Evolutionary conservation across 2,797 vertebrate genomes (phyloP), one percentile per base, ranked within the genome.

Genomic region (Nannoperca obscura): DNA sequence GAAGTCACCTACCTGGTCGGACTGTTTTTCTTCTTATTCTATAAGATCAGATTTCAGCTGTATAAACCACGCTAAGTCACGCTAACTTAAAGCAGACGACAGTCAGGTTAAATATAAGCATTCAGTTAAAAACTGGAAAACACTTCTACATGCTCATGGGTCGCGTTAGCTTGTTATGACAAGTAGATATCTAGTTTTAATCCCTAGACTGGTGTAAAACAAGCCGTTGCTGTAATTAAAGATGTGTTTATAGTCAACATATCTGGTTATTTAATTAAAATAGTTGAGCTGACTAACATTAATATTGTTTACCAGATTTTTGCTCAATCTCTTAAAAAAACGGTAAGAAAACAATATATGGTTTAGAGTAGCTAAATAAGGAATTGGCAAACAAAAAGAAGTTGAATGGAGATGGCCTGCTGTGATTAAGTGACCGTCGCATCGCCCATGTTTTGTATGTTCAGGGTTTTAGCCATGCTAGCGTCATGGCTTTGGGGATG

Each of bases 161-260:
- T 76, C 36, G 64, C 6, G 22, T 64, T 62, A 30, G 32, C 58
- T 78, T 76, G 67, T 76, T 54, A 38, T 69, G 49, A 69, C 61
- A 70, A 62, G 54, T 52, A 13, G 4, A 44, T 64, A 7, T 79
- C 13, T 17, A 55, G 55, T 62, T 63, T 38, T 13, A 59, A 55
- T 73, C 17, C 20, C 52, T 68, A 40, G 10, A 57, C 13, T 44
- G 42, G 34, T 58, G 59, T 75, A 62, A 60, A 59, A 76, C 59
- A 78, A 66, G 68, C 36, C 52, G 42, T 53, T 71, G 19, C 27
- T 24, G 11, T 49, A 19, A 58, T 66, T 52, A n/a, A 42, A 14
- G 30, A 36, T 36, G 3, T 68, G 4, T 60, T 66, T 68, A 55
- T 17, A 34, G 59, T 49, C 53, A 76, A 53, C 38, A 58, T 40